Evolutionary conservation across 1,140 invertebrate species (phyloP).

Genomic region (Bombus huntii): DNA sequence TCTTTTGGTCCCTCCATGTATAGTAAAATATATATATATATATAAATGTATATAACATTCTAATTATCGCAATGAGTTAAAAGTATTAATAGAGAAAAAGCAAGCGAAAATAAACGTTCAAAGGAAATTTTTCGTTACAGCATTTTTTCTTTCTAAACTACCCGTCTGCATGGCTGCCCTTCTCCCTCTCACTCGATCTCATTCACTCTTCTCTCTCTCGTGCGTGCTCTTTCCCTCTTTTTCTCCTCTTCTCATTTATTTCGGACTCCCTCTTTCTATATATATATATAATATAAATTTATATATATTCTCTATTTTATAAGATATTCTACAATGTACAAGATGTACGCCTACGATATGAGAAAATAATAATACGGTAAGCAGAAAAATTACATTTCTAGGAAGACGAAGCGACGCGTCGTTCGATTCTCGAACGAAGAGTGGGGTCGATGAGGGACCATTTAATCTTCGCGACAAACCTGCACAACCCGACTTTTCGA

Average conservation of each 20-base stretch:
- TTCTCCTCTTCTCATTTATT: constrained; percentile 6
- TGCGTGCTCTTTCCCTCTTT: not conserved
- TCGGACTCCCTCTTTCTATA: not conserved
- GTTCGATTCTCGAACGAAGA: not conserved
- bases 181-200: constrained; percentile 15
- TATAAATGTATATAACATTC: constrained; percentile 45
- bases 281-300: constrained; percentile 18
- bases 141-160: constrained; percentile 9
- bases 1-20: constrained; percentile 17
- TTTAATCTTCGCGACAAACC: not conserved
- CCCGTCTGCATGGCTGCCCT: not conserved
- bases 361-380: constrained; percentile 38
- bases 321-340: constrained; percentile 59
- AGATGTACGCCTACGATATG: constrained; percentile 35
- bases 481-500: not conserved
- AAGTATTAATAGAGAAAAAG: not conserved
- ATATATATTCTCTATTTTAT: constrained; percentile 15
- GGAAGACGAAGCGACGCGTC: constrained; percentile 68
- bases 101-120: constrained; percentile 3
- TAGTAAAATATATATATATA: not conserved
- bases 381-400: constrained; percentile 58
- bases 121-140: not conserved
- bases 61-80: not conserved
- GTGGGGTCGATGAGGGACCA: not conserved
- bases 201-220: constrained; percentile 4